Conservation (phyloP, 1,140 invertebrate genomes). For the Hermatobates lingyangjiaoensis region DNA sequence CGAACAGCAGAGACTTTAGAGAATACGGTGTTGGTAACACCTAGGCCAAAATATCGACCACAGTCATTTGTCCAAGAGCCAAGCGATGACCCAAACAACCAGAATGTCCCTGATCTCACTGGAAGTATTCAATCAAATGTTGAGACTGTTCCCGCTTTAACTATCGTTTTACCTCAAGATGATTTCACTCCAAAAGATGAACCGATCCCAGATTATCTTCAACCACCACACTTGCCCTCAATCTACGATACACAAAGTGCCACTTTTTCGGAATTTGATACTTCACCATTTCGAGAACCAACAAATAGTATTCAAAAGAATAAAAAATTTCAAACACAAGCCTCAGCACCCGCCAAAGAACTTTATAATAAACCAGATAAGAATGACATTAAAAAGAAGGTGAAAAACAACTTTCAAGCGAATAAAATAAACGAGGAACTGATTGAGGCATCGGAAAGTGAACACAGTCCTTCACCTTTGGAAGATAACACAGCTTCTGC, state of each 20-base stretch:
- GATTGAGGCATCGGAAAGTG: too few relatives aligned
- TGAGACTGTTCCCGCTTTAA: constrained; percentile 11
- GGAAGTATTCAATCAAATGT: background rate
- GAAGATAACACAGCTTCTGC: too few relatives aligned
- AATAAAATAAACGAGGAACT: constrained; percentile 4
- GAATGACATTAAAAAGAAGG: constrained; percentile 3
- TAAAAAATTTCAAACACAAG: background rate
- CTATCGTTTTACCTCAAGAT: constrained; percentile 4
- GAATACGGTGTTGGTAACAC: background rate
- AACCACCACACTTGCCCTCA: constrained; percentile 12
- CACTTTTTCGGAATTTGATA: background rate
- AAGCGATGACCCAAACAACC: background rate
- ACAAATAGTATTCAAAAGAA: background rate
- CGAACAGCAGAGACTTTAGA: background rate
- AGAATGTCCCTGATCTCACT: background rate
- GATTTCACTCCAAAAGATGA: background rate
- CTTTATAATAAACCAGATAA: constrained; percentile 2
- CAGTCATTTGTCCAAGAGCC: background rate
- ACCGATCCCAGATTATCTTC: constrained; percentile 9
- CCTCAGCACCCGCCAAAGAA: background rate
- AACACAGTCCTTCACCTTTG: too few relatives aligned
- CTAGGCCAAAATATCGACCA: background rate
- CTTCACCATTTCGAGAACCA: background rate
- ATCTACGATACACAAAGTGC: constrained; percentile 8
- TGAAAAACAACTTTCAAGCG: background rate